Evolutionary conservation across 2,797 vertebrate genomes (phyloP), one percentile per base, ranked within the genome.

Genomic region (Tinamus major): DNA sequence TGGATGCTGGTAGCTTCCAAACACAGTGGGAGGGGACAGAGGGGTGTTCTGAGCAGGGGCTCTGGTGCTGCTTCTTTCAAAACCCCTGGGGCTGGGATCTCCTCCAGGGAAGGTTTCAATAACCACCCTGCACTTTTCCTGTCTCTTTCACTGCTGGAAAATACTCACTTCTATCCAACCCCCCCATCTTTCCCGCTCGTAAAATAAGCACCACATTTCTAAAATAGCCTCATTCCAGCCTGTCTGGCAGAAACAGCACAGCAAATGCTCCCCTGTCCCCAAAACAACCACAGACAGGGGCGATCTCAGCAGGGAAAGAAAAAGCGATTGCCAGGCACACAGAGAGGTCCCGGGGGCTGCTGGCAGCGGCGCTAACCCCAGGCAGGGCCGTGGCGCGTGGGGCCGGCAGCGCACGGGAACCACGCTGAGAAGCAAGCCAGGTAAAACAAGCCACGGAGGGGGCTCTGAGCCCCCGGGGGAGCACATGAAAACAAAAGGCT

Each of bases 171-270:
- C 44, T 61, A 94, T 85, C 61, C 81, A 77, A 87, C 46, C 18
- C 24, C 46, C 46, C 65, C 1, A 0, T 89, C 55, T 74, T 87
- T 82, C 71, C 33, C 49, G 39, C 62, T 68, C 15, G 8, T 96
- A 96, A 93, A 93, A 93, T 91, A 86, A 94, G 84, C 41, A 80
- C 20, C 6, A 20, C 26, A 5, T 81, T 92, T 80, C 77, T 90
- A 81, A 93, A 96, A 94, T 74, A 96, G 61, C 27, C 76, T 80
- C 29, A 91, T 71, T 67, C 41, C 65, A 92, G 44, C 10, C 56
- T 42, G 67, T 79, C 87, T 90, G 64, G 85, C 65, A 87, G 68
- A 92, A 90, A 75, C 51, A 85, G 75, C 59, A 86, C 78, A 88
- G 71, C 27, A 69, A 93, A 63, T 24, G 56, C 39, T 37, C 10